phyloP scores from a whole-genome alignment of 1,140 invertebrate genomes.

The Metopolophium dirhodum region DNA sequence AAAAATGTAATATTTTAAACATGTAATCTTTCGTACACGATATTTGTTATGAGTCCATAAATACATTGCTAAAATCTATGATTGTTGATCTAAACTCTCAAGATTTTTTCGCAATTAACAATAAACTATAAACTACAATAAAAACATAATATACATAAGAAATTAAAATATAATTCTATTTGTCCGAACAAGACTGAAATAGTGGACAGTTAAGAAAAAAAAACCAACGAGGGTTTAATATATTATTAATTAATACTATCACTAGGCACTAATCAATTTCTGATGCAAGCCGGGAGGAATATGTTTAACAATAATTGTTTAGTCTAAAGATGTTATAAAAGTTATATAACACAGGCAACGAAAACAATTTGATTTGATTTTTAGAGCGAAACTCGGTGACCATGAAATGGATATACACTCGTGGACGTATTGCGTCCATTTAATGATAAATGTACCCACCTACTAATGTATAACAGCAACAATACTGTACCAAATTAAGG shows the following conservation, averaged over 20 bases:
- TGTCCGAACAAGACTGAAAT: not conserved
- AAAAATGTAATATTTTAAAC: not conserved
- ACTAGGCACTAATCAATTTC: not conserved
- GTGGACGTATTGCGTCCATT: not conserved
- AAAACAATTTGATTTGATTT: constrained; percentile 9
- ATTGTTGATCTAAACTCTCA: not conserved
- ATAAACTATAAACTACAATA: not conserved
- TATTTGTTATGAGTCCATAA: not conserved
- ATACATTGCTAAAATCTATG: not conserved
- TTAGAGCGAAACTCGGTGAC: not conserved
- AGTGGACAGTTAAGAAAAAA: not conserved
- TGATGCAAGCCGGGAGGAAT: not conserved
- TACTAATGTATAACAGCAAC: not conserved
- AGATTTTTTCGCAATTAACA: not conserved
- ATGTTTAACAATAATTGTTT: not conserved
- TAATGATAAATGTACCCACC: not conserved
- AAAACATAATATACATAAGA: not conserved
- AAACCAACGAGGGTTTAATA: not conserved
- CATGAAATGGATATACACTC: not conserved
- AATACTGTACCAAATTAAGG: not conserved
- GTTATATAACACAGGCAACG: not conserved
- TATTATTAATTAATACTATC: not conserved
- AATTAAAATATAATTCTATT: not conserved
- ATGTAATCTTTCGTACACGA: not conserved
- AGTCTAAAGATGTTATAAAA: not conserved